Percentiles rank a stretch among this genome's conserved stretches.
These are phyloP conservation scores for Argyra leucocephala DNA, from an alignment of 2,888 invertebrate genomes.

Conservation along the genomic window DNA sequence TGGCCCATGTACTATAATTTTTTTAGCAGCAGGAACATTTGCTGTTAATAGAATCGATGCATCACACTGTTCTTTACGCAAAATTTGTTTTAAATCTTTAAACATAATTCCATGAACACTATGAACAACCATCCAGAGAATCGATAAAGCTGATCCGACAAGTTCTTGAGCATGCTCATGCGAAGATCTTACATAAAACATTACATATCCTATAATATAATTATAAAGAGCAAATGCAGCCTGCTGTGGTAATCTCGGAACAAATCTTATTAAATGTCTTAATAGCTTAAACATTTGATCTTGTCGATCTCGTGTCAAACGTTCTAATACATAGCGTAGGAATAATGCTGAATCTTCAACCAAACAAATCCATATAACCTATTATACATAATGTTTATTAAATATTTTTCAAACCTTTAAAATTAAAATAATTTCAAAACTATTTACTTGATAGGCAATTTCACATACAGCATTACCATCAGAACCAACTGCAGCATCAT, in stretches of 20 bases:
- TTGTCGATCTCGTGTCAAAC: constrained; percentile 85
- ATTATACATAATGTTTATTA: constrained; percentile 9
- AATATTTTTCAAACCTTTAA: neutral
- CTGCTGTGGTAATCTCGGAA: constrained; percentile 88
- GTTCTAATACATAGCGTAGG: constrained; percentile 87
- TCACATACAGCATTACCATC: constrained; percentile 96
- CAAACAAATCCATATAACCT: constrained; percentile 95
- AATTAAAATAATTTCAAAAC: neutral
- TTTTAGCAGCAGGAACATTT: constrained; percentile 98
- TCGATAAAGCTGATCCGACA: constrained; percentile 87
- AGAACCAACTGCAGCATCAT: constrained; percentile 89
- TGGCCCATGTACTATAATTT: constrained; percentile 93
- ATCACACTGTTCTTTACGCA: constrained; percentile 98
- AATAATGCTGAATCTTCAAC: constrained; percentile 97
- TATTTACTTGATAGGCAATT: constrained; percentile 78
- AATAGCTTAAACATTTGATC: constrained; percentile 89
- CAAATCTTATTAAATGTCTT: constrained; percentile 83
- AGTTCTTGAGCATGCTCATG: constrained; percentile 91
- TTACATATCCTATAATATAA: constrained; percentile 97
- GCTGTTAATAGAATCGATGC: constrained; percentile 94
- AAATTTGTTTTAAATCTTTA: constrained; percentile 96
- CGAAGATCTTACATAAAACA: constrained; percentile 96
- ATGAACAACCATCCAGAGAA: constrained; percentile 97
- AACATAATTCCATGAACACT: constrained; percentile 99
- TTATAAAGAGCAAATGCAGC: constrained; percentile 97